A percentile compares a stretch with the other conserved stretches of the same genome.
These are phyloP conservation scores for Acrobasis suavella DNA, from an alignment of 2,888 invertebrate genomes.

Conservation along the genomic window DNA sequence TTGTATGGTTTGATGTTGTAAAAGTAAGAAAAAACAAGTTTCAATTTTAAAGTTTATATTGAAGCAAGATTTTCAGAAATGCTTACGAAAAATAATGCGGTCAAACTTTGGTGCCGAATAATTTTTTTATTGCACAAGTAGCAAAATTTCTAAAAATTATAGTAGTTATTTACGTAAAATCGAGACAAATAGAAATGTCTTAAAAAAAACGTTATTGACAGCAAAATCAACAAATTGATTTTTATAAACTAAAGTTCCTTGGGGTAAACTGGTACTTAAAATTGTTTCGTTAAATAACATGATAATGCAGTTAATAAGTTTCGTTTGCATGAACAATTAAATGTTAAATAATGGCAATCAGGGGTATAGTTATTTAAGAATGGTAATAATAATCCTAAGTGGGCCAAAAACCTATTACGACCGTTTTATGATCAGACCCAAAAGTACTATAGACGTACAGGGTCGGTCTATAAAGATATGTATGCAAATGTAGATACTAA, in stretches of 20 bases:
- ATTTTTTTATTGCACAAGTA: no score
- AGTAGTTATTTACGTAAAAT: no score
- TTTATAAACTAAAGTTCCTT: neutral
- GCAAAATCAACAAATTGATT: no score
- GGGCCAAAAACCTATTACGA: slow-evolving; percentile 6
- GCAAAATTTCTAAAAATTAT: no score
- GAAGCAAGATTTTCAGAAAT: no score
- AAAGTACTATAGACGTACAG: neutral
- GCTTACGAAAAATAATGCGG: no score
- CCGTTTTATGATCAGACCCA: slow-evolving; percentile 4
- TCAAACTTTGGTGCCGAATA: no score
- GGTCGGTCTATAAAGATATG: neutral
- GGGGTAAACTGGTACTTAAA: neutral
- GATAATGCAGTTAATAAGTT: slow-evolving; percentile 13
- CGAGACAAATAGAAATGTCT: no score
- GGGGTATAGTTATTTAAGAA: neutral
- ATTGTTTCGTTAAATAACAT: neutral
- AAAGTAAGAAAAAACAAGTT: neutral
- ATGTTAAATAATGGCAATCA: slow-evolving; percentile 17
- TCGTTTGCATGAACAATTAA: slow-evolving; percentile 28
- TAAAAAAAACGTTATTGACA: no score
- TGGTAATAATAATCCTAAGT: slow-evolving; percentile 13
- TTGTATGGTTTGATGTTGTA: neutral
- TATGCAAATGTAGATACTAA: slow-evolving; percentile 2
- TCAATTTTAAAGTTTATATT: no score